A percentile compares a stretch with the other conserved stretches of the same genome.
Evolutionary conservation across 2,797 vertebrate genomes (phyloP).

Genomic region (Chanos chanos): DNA sequence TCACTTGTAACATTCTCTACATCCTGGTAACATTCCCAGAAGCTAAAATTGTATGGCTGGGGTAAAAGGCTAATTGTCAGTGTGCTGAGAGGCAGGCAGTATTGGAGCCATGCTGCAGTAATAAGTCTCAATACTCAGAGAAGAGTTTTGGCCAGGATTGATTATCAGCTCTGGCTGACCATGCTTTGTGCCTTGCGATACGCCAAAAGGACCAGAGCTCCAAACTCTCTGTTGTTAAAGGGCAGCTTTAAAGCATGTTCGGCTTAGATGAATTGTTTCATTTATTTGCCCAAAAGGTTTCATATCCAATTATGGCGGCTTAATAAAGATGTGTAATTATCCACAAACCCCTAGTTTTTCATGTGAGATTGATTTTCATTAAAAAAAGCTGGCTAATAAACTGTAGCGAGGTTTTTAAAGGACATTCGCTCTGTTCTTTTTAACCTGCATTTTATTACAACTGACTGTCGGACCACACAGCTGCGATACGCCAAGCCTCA

Average conservation of each 20-base stretch:
- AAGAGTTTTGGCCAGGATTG: no score
- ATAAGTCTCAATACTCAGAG: no score
- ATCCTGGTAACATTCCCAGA: no score
- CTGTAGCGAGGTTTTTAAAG: conserved; percentile 21
- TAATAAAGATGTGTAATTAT: conserved; percentile 53
- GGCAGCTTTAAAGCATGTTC: conserved; percentile 3
- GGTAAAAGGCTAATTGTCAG: no score
- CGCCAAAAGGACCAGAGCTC: conserved; percentile 6
- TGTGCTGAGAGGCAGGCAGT: no score
- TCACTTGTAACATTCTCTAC: no score
- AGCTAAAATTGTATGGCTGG: no score
- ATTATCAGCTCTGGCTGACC: neutral
- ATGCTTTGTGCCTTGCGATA: conserved; percentile 23
- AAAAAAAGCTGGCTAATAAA: conserved; percentile 29
- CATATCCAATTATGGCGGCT: conserved; percentile 50
- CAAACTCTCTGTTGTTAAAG: neutral
- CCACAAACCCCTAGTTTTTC: conserved; percentile 27
- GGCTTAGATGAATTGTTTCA: conserved; percentile 38
- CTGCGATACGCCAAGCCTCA: no score
- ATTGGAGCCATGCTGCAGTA: no score
- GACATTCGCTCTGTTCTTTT: no score
- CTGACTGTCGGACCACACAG: no score
- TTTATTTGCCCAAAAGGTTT: conserved; percentile 42
- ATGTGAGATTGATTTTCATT: conserved; percentile 49
- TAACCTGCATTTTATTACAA: no score